Conservation (phyloP, 2,888 invertebrate genomes). For the Orchesella flavescens region DNA sequence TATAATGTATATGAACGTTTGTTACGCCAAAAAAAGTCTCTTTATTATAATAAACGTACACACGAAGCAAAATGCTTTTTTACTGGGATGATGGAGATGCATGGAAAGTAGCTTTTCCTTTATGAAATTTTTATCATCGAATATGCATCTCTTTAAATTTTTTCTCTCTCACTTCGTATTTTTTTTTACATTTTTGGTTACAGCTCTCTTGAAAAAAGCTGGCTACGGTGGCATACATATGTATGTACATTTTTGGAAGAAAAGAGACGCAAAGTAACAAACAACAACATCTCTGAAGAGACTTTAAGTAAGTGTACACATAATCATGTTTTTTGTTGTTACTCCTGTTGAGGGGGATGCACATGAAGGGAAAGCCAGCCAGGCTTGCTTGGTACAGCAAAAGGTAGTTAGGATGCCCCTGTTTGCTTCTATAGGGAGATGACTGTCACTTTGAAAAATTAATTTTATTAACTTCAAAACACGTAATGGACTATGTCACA, state of each 20-base stretch:
- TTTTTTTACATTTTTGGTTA: not conserved
- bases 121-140: slow-evolving; percentile 69
- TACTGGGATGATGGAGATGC: slow-evolving; percentile 21
- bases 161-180: not conserved
- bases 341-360: slow-evolving; percentile 20
- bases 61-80: not conserved
- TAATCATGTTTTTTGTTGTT: slow-evolving; percentile 23
- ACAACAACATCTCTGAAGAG: not conserved
- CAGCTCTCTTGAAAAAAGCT: not conserved
- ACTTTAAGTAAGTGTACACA: slow-evolving; percentile 7
- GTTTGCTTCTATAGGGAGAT: slow-evolving; percentile 45
- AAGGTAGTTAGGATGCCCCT: no score
- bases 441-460: slow-evolving; percentile 70
- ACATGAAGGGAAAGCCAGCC: slow-evolving; percentile 11
- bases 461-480: slow-evolving; percentile 70
- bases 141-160: slow-evolving; percentile 57
- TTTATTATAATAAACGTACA: slow-evolving; percentile 25
- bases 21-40: slow-evolving; percentile 2
- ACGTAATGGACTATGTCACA: slow-evolving; percentile 68
- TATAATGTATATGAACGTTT: not conserved
- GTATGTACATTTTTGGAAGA: not conserved
- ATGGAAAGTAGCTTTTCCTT: slow-evolving; percentile 60
- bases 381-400: no score
- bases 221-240: not conserved
- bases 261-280: not conserved